Conservation (phyloP, 2,888 invertebrate species). For the Ernsta delagoae region DNA sequence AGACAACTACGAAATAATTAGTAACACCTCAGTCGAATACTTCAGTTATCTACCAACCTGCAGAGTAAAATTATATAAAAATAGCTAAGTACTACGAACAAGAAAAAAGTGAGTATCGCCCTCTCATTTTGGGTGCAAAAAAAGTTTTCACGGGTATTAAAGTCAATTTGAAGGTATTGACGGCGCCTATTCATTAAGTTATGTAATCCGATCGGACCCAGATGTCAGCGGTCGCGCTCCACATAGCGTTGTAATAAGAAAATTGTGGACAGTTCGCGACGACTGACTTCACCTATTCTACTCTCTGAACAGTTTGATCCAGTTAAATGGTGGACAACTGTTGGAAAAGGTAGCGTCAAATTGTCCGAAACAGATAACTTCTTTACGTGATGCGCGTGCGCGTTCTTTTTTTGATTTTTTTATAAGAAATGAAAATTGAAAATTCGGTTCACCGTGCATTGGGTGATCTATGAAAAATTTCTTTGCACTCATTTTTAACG, state of each 20-base stretch:
- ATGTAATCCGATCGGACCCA: constrained; percentile 12
- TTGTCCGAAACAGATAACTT: not conserved
- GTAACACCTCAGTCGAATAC: not conserved
- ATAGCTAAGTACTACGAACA: not conserved
- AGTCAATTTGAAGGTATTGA: constrained; percentile 14
- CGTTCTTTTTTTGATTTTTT: no score
- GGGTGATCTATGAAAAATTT: no score
- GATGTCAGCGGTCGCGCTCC: constrained; percentile 19
- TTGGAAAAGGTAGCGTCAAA: not conserved
- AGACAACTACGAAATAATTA: not conserved
- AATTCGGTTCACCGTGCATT: not conserved
- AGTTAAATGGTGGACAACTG: not conserved
- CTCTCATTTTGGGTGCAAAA: constrained; percentile 17
- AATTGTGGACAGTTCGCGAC: constrained; percentile 5
- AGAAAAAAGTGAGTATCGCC: not conserved
- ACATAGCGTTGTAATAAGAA: constrained; percentile 22
- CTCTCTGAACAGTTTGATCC: constrained; percentile 1
- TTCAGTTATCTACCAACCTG: not conserved
- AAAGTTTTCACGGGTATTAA: constrained; percentile 21
- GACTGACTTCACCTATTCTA: not conserved
- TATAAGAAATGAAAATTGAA: not conserved
- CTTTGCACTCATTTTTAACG: no score
- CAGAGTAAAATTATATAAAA: constrained; percentile 4
- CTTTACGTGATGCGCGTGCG: not conserved
- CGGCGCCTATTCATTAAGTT: constrained; percentile 15